Evolutionary conservation across 2,113 vertebrate genomes (phyloP).

Genomic region (Halichoeres trimaculatus): DNA sequence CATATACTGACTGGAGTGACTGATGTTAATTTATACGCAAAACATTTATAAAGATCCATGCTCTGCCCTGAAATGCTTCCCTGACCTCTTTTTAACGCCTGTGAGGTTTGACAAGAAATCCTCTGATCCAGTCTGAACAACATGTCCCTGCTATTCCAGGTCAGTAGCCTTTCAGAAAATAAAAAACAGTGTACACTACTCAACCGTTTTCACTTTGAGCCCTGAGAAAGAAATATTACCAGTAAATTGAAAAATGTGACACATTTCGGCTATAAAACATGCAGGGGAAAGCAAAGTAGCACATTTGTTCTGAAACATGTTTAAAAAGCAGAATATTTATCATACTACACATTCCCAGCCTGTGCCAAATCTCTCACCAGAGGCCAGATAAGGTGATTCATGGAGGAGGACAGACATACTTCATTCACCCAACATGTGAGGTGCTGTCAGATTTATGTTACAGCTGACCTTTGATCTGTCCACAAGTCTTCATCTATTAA

Average conservation of each 20-base stretch:
- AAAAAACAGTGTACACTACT: neutral
- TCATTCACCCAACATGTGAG: conserved; percentile 9
- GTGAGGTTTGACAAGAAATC: too few relatives aligned
- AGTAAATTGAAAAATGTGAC: neutral
- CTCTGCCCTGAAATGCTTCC: too few relatives aligned
- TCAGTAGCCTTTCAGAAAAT: neutral
- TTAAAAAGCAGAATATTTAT: neutral
- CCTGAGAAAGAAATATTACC: neutral
- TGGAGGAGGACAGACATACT: neutral
- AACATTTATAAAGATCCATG: too few relatives aligned
- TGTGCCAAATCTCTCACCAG: neutral
- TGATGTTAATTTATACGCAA: too few relatives aligned
- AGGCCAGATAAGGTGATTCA: neutral
- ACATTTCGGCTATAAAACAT: neutral
- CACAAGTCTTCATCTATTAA: neutral
- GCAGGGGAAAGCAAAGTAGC: neutral
- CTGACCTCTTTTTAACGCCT: too few relatives aligned
- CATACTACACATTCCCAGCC: neutral
- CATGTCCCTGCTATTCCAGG: neutral
- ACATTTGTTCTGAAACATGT: neutral
- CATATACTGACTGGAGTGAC: too few relatives aligned
- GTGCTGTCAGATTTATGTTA: neutral
- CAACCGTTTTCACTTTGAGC: neutral
- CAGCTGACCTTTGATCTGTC: neutral
- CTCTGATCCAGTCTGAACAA: too few relatives aligned